Percentiles rank a stretch among this genome's conserved stretches.
Conservation (phyloP, 2,888 invertebrate species). For the Eupsilia transversa region DNA sequence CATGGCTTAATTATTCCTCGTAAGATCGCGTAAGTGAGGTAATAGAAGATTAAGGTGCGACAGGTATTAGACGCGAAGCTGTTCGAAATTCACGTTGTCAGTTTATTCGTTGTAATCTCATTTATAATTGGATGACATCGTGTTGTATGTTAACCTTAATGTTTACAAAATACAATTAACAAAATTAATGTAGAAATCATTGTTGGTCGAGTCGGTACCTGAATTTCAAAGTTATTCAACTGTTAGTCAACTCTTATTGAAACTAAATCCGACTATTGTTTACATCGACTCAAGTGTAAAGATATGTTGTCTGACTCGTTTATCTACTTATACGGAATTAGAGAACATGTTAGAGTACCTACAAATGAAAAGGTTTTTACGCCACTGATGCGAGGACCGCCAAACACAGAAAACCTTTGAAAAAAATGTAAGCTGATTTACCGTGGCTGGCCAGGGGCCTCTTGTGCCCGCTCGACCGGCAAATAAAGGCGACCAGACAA, state of each 20-base stretch:
- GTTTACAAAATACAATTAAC: not conserved
- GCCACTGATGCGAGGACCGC: slow-evolving; percentile 84
- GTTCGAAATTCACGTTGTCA: slow-evolving; percentile 9
- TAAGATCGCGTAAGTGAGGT: slow-evolving; percentile 39
- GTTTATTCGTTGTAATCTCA: slow-evolving; percentile 13
- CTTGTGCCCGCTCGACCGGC: slow-evolving; percentile 86
- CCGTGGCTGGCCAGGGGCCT: slow-evolving; percentile 83
- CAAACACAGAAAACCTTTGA: slow-evolving; percentile 89
- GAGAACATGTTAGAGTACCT: slow-evolving; percentile 77
- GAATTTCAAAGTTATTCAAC: slow-evolving; percentile 42
- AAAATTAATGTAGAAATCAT: not conserved
- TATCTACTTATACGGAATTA: slow-evolving; percentile 68
- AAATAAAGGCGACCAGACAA: slow-evolving; percentile 90
- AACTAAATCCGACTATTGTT: slow-evolving; percentile 53
- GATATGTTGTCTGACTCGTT: slow-evolving; percentile 45
- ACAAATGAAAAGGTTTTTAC: slow-evolving; percentile 85
- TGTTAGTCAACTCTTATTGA: slow-evolving; percentile 39
- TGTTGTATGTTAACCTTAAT: not conserved
- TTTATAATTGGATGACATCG: not conserved
- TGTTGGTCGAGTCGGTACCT: slow-evolving; percentile 23
- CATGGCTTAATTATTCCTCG: slow-evolving; percentile 57
- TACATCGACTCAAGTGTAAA: slow-evolving; percentile 56
- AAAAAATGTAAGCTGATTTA: slow-evolving; percentile 90
- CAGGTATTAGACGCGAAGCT: slow-evolving; percentile 20
- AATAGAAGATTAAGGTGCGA: slow-evolving; percentile 54